These are phyloP conservation scores for Psittacula echo DNA, from an alignment of 2,797 vertebrate species.

Conservation along the genomic window DNA sequence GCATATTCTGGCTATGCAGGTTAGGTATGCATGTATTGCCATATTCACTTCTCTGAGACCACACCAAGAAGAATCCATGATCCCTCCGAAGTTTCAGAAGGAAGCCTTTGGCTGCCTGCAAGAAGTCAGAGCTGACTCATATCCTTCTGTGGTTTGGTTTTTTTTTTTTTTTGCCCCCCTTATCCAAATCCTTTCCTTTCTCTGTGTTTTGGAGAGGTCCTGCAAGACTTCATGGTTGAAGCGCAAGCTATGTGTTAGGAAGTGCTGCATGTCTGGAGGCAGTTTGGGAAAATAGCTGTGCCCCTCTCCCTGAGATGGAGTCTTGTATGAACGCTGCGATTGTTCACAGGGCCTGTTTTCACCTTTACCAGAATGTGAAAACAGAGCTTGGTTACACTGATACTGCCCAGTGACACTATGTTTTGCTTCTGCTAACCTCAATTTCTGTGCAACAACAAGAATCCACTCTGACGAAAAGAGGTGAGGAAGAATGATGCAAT, in stretches of 20 bases:
- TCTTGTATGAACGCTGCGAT: not conserved
- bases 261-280: not conserved
- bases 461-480: constrained; percentile 51
- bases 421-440: not conserved
- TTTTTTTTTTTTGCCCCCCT: not conserved
- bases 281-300: not conserved
- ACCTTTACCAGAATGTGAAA: not conserved
- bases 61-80: not conserved
- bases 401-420: not conserved
- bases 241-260: not conserved
- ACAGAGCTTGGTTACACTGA: not conserved
- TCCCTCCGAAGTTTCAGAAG: constrained; percentile 1
- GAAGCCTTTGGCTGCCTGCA: not conserved
- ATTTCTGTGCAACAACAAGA: constrained; percentile 10
- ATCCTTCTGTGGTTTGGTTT: not conserved
- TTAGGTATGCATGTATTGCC: not conserved
- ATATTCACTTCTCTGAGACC: not conserved
- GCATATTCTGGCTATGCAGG: not conserved
- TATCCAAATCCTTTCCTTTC: constrained; percentile 20
- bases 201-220: constrained; percentile 13
- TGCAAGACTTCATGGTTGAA: not conserved
- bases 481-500: constrained; percentile 43
- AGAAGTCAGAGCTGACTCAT: constrained; percentile 52
- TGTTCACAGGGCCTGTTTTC: not conserved
- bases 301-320: not conserved